phyloP scores from a whole-genome alignment of 2,888 invertebrate genomes.

The Fragum sueziense region DNA sequence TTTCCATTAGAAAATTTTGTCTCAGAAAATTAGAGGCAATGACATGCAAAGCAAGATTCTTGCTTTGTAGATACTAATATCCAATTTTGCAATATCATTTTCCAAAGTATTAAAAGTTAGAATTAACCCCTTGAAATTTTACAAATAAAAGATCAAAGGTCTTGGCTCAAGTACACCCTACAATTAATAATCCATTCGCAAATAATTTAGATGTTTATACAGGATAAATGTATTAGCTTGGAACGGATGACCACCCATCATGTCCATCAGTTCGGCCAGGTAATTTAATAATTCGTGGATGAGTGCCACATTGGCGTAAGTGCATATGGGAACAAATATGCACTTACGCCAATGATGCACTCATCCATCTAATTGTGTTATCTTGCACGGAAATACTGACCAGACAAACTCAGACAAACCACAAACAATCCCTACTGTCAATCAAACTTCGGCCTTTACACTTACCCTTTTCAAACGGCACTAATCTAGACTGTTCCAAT shows the following conservation, averaged over 20 bases:
- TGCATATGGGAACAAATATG: conserved; percentile 27
- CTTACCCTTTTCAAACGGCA: too few species aligned
- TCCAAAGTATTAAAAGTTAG: too few species aligned
- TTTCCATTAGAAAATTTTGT: too few species aligned
- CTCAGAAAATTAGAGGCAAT: too few species aligned
- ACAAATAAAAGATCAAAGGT: conserved; percentile 15
- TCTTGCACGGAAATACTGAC: conserved; percentile 5
- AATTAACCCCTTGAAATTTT: too few species aligned
- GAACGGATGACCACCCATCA: conserved; percentile 51
- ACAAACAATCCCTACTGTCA: conserved; percentile 31
- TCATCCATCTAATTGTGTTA: conserved; percentile 12
- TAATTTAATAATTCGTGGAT: too few species aligned
- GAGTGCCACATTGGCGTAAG: background rate
- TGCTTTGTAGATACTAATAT: too few species aligned
- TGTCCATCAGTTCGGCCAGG: conserved; percentile 7
- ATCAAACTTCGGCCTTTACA: conserved; percentile 23
- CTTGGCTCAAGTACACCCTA: background rate
- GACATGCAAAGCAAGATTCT: too few species aligned
- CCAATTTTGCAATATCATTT: too few species aligned
- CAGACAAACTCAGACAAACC: background rate
- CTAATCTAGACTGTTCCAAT: too few species aligned
- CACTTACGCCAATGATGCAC: conserved; percentile 34
- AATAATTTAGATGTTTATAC: conserved; percentile 20
- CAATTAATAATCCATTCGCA: conserved; percentile 4
- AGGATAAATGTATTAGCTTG: conserved; percentile 2